These are phyloP conservation scores for Conomelus anceps DNA, from an alignment of 2,888 invertebrate genomes.

Conservation along the genomic window DNA sequence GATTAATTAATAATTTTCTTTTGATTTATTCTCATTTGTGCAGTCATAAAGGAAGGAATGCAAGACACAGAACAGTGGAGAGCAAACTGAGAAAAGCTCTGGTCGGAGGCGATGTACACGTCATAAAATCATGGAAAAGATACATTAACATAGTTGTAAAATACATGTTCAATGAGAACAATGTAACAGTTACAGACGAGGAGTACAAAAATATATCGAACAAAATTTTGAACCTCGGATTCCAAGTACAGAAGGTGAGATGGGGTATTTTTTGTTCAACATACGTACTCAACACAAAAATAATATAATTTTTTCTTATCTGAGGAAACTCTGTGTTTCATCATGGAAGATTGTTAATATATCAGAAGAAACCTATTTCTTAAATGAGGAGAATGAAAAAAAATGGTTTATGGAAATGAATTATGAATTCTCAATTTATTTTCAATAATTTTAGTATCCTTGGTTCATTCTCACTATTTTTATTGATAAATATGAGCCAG, in stretches of 20 bases:
- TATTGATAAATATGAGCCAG: too few species aligned
- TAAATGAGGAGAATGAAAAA: too few species aligned
- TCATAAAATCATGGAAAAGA: constrained; percentile 12
- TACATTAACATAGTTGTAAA: constrained; percentile 15
- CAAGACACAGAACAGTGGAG: background rate
- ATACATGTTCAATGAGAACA: constrained; percentile 18
- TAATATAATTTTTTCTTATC: too few species aligned
- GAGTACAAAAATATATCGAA: background rate
- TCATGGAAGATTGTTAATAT: too few species aligned
- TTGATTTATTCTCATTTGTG: background rate
- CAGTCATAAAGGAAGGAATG: constrained; percentile 10
- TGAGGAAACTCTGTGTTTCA: too few species aligned
- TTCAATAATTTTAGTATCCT: too few species aligned
- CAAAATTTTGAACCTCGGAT: background rate
- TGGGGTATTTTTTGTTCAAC: background rate
- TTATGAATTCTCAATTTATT: too few species aligned
- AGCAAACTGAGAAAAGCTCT: background rate
- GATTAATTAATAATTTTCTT: background rate
- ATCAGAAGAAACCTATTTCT: too few species aligned
- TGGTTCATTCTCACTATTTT: too few species aligned
- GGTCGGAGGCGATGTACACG: background rate
- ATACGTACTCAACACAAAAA: background rate
- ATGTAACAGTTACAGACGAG: constrained; percentile 10
- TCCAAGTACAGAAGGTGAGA: background rate
- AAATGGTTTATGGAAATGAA: too few species aligned